phyloP scores from a whole-genome alignment of 2,797 vertebrate species.

The Denticeps clupeoides region DNA sequence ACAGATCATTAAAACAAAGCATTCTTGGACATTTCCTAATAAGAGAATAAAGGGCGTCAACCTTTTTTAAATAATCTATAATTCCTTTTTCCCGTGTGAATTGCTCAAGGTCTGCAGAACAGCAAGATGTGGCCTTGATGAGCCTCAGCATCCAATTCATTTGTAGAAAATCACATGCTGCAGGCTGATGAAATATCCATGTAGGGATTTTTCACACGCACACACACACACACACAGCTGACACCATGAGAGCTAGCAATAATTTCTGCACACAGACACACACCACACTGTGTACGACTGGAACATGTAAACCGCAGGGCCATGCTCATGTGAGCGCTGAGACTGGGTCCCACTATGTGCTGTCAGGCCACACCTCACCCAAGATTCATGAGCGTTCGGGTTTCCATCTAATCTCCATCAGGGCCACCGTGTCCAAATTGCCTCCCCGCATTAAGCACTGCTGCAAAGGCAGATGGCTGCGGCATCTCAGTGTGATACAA shows the following conservation, averaged over 20 bases:
- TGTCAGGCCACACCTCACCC: no score
- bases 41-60: conserved; percentile 12
- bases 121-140: neutral
- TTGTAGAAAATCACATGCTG: neutral
- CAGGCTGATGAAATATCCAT: neutral
- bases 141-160: neutral
- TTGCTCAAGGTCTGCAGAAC: neutral
- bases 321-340: no score
- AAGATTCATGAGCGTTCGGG: no score
- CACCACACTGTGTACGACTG: no score
- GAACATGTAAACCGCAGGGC: no score
- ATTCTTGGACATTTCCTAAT: conserved; percentile 14
- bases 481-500: conserved; percentile 26
- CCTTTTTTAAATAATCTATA: no score
- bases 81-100: neutral
- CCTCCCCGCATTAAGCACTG: conserved; percentile 21
- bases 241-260: no score
- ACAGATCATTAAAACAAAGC: conserved; percentile 13
- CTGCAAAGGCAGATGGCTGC: conserved; percentile 27
- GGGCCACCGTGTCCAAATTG: conserved; percentile 19
- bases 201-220: no score
- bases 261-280: no score
- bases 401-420: neutral
- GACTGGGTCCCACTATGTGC: no score
- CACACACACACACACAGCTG: no score